Conservation (phyloP, 2,113 vertebrate genomes). For the Cyanoliseus patagonus region DNA sequence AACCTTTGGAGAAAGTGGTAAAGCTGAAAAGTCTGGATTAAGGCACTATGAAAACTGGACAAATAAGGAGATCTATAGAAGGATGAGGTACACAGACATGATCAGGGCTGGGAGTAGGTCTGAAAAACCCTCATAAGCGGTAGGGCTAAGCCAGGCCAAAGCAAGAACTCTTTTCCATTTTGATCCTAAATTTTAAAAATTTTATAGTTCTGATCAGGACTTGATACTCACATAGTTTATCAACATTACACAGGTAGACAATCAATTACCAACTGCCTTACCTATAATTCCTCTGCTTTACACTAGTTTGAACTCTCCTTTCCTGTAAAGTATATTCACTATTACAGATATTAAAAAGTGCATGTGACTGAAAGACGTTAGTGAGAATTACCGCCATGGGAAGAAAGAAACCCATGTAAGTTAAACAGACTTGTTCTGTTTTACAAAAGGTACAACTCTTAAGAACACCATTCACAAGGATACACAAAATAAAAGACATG, state of each 20-base stretch:
- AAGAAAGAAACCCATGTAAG: neutral
- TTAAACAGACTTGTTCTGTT: neutral
- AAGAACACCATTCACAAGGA: neutral
- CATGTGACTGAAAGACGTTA: neutral
- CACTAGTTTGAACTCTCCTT: neutral
- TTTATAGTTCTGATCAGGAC: neutral
- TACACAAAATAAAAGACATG: neutral
- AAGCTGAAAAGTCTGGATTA: neutral
- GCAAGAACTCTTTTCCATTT: neutral
- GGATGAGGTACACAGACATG: neutral
- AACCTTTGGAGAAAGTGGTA: neutral
- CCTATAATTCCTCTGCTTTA: neutral
- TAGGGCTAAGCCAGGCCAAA: neutral
- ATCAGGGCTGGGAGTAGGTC: neutral
- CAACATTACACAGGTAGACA: neutral
- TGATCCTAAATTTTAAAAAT: neutral
- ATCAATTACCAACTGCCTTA: neutral
- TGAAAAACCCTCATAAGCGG: neutral
- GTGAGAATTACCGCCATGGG: neutral
- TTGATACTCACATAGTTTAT: neutral
- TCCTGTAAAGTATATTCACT: neutral
- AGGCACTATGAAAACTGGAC: neutral
- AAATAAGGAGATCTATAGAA: neutral
- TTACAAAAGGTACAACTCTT: neutral
- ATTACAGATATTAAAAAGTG: neutral